Evolutionary conservation across 1,140 invertebrate genomes (phyloP), one percentile per base, ranked within the genome.

Genomic region (Caerostris darwini): DNA sequence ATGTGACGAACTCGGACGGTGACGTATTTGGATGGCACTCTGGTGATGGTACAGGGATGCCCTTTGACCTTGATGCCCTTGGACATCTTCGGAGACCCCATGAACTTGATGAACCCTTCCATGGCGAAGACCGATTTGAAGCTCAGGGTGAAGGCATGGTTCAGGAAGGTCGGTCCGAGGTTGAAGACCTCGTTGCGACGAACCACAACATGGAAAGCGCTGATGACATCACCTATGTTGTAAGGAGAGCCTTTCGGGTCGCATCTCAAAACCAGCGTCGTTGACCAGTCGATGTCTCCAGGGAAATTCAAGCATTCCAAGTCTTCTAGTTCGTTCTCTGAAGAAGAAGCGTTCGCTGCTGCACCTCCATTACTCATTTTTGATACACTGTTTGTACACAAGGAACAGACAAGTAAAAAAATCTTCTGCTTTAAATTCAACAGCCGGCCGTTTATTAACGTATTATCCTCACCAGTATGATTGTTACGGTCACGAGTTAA

Each of bases 251-350:
- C 92, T 2, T n/a, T 56, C 0, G 92, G 92, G 19, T 93, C 92
- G n/a, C 92, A 93, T 54, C 92, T 71, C 5, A 93, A 58, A 0
- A 93, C 69, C 54, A 93, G 19, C 7, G 92, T 93, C 10, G 92
- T 50, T 12, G 92, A 93, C 92, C 92, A 93, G 57, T 93, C 92
- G 5, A 93, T 56, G 12, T 93, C 92, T 0, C 54, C 54, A 1
- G 92, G 92, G 54, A 93, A 93, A 10, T 88, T 64, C 2, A 93
- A 57, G 19, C 50, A 77, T 4, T 93, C 19, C n/a, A 93, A n/a
- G 19, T 93, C 92, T 1, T 87, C 83, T 5, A 93, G 14, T 7
- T 88, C 85, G 4, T 82, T 53, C 8, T 64, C 59, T 10, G 90
- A 12, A 7, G 89, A 90, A 58, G 89, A 81, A 53, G 56, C 56